Evolutionary conservation across 2,797 vertebrate genomes (phyloP), one percentile per base, ranked within the genome.

Genomic region (Lepilemur septentrionalis): DNA sequence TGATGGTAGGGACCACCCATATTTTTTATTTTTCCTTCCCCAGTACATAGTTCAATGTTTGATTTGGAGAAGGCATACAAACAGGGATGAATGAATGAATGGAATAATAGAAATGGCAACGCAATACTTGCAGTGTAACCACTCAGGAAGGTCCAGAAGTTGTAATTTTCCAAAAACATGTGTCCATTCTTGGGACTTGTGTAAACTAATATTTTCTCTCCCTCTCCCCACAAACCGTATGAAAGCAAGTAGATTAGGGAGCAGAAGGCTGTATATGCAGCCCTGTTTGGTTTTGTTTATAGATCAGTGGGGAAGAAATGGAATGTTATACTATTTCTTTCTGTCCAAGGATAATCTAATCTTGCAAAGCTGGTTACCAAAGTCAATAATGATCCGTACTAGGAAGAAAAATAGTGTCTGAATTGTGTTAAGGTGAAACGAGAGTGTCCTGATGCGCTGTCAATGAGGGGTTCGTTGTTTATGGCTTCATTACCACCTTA

Each of bases 401-500:
- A 5, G 7, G 87, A 76, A 90, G 79, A 95, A 65, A 69, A 80
- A 93, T 79, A 22, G 52, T 9, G 28, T 75, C 83, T 95, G 50
- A 79, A 65, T 38, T 55, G 72, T 75, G 75, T 88, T 59, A 28
- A 70, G n/a, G 48, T 67, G 30, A 83, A 86, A 79, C 0, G 0
- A 35, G 57, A 72, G 12, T 30, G 32, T 23, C 55, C 22, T 10
- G 18, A 4, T 17, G 7, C 14, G 52, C 48, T 41, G 55, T 78
- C 78, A 14, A 38, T 20, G 32, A 90, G 55, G 23, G 5, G 0
- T 8, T 25, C 0, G 0, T 61, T 75, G 35, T 89, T 87, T 48
- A 65, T 69, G 67, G 65, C 78, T 85, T 83, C 92, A 35, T 97
- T 76, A 92, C 23, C 14, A 14, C 43, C 50, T 46, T 92, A 79